These are phyloP conservation scores for Umimayanthus kanabou DNA, from an alignment of 92 coral and sea anemone genomes.

Conservation along the genomic window DNA sequence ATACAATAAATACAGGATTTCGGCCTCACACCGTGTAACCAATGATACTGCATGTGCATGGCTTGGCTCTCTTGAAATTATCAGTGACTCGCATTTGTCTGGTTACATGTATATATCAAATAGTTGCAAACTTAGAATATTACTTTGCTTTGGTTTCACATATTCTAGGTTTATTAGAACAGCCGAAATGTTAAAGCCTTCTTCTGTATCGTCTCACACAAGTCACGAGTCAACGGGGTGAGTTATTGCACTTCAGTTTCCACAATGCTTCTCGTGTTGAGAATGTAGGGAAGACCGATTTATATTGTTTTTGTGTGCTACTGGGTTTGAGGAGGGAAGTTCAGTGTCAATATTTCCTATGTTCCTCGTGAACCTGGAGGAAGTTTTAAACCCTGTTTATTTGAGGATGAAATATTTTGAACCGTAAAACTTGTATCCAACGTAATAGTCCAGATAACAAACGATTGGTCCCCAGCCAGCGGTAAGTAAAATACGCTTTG, in stretches of 20 bases:
- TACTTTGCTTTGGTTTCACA: background rate
- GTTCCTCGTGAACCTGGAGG: no score
- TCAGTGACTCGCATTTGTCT: no score
- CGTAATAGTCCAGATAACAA: no score
- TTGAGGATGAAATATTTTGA: no score
- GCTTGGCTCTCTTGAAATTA: no score
- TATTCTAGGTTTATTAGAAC: slow-evolving; percentile 79
- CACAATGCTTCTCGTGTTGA: background rate
- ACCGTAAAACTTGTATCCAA: no score
- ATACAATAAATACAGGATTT: background rate
- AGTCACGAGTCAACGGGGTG: slow-evolving; percentile 68
- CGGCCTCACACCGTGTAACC: background rate
- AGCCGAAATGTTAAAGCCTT: slow-evolving; percentile 98
- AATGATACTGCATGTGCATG: no score
- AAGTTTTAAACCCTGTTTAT: no score
- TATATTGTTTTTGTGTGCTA: background rate
- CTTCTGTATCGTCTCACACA: slow-evolving; percentile 82
- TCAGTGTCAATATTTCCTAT: no score
- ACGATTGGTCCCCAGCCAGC: no score
- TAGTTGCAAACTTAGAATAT: background rate
- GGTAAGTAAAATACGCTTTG: no score
- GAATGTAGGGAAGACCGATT: background rate
- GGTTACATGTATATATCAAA: background rate
- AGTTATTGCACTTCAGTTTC: background rate
- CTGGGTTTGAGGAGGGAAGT: no score